Evolutionary conservation across 2,113 vertebrate genomes (phyloP), one percentile per base, ranked within the genome.

Genomic region (Gila orcuttii): DNA sequence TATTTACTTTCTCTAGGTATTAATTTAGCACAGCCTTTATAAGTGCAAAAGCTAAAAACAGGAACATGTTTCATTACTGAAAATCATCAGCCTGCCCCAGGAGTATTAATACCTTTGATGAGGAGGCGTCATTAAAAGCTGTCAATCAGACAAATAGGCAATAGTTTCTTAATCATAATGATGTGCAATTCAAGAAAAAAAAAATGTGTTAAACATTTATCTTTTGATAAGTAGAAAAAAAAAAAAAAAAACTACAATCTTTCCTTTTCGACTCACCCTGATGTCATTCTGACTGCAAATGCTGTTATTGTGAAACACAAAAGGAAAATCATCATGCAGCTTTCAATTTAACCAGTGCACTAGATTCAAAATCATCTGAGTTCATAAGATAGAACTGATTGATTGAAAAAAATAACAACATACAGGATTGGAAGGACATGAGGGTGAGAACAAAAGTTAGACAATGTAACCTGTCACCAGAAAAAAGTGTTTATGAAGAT

Each of bases 91-190:
- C 96, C 93, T 94, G 92, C 94, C 96, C 95, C 91, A 91, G 73
- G 94, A 96, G 96, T 93, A 91, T 83, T 28, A 33, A 66, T 8
- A 94, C 97, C 96, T 88, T 96, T 98, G 96, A 91, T 91, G 95
- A 97, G 96, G 95, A 93, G 94, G 95, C 96, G 76, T 99, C 98
- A 99, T 98, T 91, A 87, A 87, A 90, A 92, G 94, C 93, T 92
- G 91, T 90, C 90, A 90, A 90, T 89, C 91, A 93, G 92, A 95
- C 91, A 79, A 13, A 90, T 11, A 1, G 60, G 74, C 3, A 62
- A 33, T 74, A 60, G 21, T 12, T 15, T 79, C 25, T 11, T 69
- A 39, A 76, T 52, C 13, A 52, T 75, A 45, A 50, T 75, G 23
- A 50, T 75, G 23, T 25, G 39, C 71, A 74, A 31, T 7, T 33